These are phyloP conservation scores for Sylvia atricapilla DNA, from an alignment of 2,113 vertebrate species.

Conservation along the genomic window DNA sequence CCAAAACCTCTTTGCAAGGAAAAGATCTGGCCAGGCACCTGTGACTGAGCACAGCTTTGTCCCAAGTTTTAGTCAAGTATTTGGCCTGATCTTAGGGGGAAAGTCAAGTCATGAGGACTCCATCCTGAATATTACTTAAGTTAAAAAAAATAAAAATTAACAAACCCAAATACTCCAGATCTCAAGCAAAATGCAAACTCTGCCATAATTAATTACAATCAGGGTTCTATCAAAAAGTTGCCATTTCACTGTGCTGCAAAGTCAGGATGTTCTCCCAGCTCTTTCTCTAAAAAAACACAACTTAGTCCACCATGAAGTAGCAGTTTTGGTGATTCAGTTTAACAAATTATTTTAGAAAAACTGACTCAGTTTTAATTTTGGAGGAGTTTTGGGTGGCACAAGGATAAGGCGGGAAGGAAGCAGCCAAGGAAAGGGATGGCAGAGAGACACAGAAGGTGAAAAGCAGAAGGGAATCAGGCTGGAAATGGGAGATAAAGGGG, in stretches of 20 bases:
- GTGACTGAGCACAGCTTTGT: too few species aligned
- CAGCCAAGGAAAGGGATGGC: neutral
- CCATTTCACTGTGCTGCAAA: neutral
- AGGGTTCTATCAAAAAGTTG: neutral
- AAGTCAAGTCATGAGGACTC: neutral
- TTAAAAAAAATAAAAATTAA: neutral
- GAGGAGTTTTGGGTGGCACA: neutral
- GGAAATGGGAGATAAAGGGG: neutral
- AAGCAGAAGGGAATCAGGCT: neutral
- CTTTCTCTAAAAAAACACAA: neutral
- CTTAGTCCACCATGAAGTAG: neutral
- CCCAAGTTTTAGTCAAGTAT: neutral
- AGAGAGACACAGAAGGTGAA: neutral
- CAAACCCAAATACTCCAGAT: neutral
- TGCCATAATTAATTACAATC: neutral
- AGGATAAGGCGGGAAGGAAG: fast-evolving
- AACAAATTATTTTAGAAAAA: neutral
- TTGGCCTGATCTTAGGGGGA: neutral
- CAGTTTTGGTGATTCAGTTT: neutral
- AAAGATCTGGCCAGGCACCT: neutral
- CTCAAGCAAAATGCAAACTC: neutral
- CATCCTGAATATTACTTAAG: neutral
- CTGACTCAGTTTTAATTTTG: neutral
- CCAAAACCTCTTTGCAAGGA: neutral
- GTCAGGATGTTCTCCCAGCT: neutral